phyloP scores from a whole-genome alignment of 1,140 invertebrate species.

The Drosophila neocordata region DNA sequence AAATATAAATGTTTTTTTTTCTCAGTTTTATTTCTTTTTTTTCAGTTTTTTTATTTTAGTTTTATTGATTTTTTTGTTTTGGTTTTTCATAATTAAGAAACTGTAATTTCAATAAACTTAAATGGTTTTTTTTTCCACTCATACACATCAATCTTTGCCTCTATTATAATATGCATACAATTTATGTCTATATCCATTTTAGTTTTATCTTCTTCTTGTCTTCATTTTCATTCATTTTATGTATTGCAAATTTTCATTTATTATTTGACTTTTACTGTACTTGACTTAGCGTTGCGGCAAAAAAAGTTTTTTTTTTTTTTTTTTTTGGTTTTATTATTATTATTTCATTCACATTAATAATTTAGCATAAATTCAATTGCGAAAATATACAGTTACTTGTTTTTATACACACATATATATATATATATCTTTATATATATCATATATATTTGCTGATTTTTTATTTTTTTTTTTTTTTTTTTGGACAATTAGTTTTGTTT shows the following conservation, averaged over 20 bases:
- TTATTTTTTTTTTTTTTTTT: slow-evolving; percentile 38
- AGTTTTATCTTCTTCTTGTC: slow-evolving; percentile 41
- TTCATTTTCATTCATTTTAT: slow-evolving; percentile 39
- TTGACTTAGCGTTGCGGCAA: slow-evolving; percentile 58
- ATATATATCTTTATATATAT: slow-evolving; percentile 41
- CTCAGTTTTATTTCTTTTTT: slow-evolving; percentile 20
- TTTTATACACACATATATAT: slow-evolving; percentile 49
- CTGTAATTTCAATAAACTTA: slow-evolving; percentile 83
- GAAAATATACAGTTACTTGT: slow-evolving; percentile 75
- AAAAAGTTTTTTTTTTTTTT: slow-evolving; percentile 51
- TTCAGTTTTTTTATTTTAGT: slow-evolving; percentile 66
- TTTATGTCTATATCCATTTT: slow-evolving; percentile 66
- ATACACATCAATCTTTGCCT: slow-evolving; percentile 82
- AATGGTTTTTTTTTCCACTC: slow-evolving; percentile 61
- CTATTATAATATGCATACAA: slow-evolving; percentile 70
- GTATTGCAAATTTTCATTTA: slow-evolving; percentile 38
- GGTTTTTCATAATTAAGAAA: slow-evolving; percentile 82
- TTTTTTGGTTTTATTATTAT: slow-evolving; percentile 39
- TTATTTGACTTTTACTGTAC: slow-evolving; percentile 57
- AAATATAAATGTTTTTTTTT: background rate
- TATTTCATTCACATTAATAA: slow-evolving; percentile 56
- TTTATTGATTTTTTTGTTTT: slow-evolving; percentile 70
- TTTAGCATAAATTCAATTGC: slow-evolving; percentile 81
- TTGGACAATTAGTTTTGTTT: slow-evolving; percentile 57
- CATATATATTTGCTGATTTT: slow-evolving; percentile 37